These are phyloP conservation scores for Crypturellus tataupa DNA, from an alignment of 2,797 vertebrate genomes.

Conservation along the genomic window DNA sequence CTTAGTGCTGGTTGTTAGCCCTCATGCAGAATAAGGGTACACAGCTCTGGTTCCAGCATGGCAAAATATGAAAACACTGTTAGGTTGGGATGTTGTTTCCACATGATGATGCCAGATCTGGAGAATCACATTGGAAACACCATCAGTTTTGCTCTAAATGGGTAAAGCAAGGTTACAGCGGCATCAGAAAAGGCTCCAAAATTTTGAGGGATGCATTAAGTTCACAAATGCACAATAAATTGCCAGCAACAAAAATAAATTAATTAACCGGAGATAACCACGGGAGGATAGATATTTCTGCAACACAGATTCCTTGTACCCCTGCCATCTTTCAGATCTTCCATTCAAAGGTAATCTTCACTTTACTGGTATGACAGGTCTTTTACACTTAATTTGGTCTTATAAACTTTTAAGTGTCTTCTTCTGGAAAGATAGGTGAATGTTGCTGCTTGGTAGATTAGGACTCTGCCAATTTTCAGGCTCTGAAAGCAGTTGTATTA, in stretches of 20 bases:
- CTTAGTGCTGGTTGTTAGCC: neutral
- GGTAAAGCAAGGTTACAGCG: neutral
- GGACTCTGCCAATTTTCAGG: neutral
- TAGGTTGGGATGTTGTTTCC: neutral
- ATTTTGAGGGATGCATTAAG: neutral
- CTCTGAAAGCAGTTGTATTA: neutral
- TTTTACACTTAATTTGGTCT: neutral
- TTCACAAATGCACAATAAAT: neutral
- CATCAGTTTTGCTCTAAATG: neutral
- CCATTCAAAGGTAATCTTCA: neutral
- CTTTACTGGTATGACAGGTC: neutral
- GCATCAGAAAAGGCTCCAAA: neutral
- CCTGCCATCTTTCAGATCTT: neutral
- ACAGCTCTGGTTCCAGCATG: neutral
- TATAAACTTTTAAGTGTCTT: neutral
- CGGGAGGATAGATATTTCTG: neutral
- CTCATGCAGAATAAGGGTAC: neutral
- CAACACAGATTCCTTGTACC: neutral
- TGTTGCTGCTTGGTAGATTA: neutral
- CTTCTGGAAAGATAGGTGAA: neutral
- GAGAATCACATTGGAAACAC: neutral
- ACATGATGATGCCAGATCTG: neutral
- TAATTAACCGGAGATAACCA: neutral
- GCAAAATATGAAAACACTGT: neutral
- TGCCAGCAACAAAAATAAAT: neutral